Conservation (phyloP, 2,113 vertebrate species). For the Chloropsis cyanopogon region DNA sequence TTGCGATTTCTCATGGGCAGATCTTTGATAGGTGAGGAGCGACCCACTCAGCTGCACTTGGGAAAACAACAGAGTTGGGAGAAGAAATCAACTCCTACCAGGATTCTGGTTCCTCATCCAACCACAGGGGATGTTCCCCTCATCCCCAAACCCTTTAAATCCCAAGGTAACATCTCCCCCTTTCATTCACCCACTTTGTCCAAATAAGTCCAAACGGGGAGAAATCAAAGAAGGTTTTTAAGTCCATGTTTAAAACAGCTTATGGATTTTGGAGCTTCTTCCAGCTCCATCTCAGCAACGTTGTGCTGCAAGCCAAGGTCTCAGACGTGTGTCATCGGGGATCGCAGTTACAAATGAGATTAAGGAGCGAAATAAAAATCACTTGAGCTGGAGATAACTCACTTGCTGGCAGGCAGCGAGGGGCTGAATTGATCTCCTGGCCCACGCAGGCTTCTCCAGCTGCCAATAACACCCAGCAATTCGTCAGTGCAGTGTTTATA, state of each 20-base stretch:
- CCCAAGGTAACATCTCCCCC: background rate
- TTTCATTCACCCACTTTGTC: background rate
- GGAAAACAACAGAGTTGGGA: background rate
- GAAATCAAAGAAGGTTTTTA: background rate
- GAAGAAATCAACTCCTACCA: background rate
- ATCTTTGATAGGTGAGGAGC: background rate
- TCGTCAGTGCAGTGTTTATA: constrained; percentile 55
- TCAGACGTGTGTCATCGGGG: constrained; percentile 41
- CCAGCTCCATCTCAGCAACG: constrained; percentile 13
- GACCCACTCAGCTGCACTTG: background rate
- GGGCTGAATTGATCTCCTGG: constrained; percentile 66
- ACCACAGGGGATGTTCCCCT: background rate
- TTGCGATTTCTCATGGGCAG: background rate
- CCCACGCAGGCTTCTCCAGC: background rate
- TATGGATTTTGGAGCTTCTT: background rate
- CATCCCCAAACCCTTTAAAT: background rate
- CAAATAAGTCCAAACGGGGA: background rate
- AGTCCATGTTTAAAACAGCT: background rate
- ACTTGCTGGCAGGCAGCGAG: constrained; percentile 43
- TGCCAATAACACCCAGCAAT: constrained; percentile 65
- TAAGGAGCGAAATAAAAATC: constrained; percentile 66
- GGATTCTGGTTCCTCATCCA: background rate
- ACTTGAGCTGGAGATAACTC: constrained; percentile 65
- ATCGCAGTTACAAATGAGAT: constrained; percentile 62
- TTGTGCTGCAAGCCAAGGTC: constrained; percentile 34